Evolutionary conservation across 2,888 invertebrate genomes (phyloP).

Genomic region (Frankliniella intonsa): DNA sequence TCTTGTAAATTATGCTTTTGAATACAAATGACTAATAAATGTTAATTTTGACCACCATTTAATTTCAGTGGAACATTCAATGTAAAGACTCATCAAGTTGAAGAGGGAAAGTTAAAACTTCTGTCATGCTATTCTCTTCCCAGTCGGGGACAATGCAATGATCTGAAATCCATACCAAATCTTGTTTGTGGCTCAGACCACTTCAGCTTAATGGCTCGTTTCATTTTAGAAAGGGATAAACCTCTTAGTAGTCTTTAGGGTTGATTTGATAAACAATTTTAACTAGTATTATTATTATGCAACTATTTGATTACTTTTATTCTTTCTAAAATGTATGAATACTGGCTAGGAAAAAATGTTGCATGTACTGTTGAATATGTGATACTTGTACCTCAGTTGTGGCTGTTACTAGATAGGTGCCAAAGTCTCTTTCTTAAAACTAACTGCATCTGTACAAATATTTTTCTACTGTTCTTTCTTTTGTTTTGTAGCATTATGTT

Average conservation of each 20-base stretch:
- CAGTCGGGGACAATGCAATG: conserved; percentile 54
- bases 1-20: conserved; percentile 27
- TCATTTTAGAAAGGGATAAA: conserved; percentile 43
- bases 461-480: neutral
- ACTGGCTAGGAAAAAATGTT: neutral
- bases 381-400: neutral
- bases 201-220: conserved; percentile 69
- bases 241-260: no score
- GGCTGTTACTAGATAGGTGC: neutral
- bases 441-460: neutral
- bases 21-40: conserved; percentile 30
- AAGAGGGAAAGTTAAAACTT: conserved; percentile 54
- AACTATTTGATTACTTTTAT: no score
- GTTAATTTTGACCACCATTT: conserved; percentile 36
- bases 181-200: conserved; percentile 73
- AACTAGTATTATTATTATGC: neutral
- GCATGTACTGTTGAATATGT: neutral
- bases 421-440: neutral
- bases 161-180: conserved; percentile 67
- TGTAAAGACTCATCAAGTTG: conserved; percentile 36
- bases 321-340: no score
- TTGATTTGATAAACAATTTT: no score
- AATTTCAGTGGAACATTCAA: conserved; percentile 38
- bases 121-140: conserved; percentile 64
- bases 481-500: neutral